Base-by-base conservation (phyloP, 2,797 vertebrate genomes). In the Enteromius thamalakanensis region DNA sequence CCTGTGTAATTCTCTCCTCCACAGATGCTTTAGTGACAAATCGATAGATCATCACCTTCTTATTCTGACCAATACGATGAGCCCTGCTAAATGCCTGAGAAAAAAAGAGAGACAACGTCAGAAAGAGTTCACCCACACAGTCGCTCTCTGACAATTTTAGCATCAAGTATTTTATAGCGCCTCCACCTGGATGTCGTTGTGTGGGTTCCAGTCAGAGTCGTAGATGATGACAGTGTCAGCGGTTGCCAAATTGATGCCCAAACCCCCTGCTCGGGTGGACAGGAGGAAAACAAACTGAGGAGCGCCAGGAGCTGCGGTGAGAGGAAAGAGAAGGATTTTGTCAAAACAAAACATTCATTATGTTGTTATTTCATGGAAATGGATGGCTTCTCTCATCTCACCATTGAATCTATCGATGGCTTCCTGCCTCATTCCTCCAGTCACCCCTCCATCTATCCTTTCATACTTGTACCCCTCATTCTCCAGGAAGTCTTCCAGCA, bases 41-140 rank as follows among this genome's bases (percentile, higher is more conserved):
- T 72, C 98, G 97, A 90, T 99, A 99, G 87, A 99, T 99, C 98
- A 99, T 99, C 89, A 99, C 98, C 90, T 99, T 99, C 93, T 95
- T 97, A 93, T 99, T 99, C 90, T 99, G 98, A 81, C 98, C 98
- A 83, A 99, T 99, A 86, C 98, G 96, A 87, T 99, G 98, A 88
- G 98, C 98, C 92, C 98, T 95, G 92, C 98, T 99, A 92, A 99
- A 99, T 0, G 98, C 98, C 98, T 99, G 84, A 4, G 1, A 74
- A 42, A 76, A 0, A 3, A 7, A 67, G 29, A 37, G 32, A 49
- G 49, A 29, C 17, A 26, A 34, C 51, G 7, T 68, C n/a, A 51
- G 75, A 45, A 64, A 68, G 34, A 26, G n/a, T 32, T 53, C 23
- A 19, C 23, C 15, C 62, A 72, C 62, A 21, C 7, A 45, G 32